Conservation (phyloP, 2,888 invertebrate species). For the Autographa gamma region DNA sequence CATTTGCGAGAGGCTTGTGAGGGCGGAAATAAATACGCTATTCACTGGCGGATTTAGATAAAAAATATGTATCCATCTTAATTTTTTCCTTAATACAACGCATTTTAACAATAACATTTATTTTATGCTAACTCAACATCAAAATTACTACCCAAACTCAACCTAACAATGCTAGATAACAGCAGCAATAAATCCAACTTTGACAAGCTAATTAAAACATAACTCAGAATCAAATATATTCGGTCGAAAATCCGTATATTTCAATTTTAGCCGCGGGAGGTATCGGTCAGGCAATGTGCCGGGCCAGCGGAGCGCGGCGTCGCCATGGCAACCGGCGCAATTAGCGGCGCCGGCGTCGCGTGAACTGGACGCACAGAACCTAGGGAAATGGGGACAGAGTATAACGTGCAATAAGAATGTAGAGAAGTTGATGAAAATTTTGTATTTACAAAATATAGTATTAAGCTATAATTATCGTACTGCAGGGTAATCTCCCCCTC, state of each 20-base stretch:
- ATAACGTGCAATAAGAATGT: neutral
- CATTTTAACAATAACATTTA: neutral
- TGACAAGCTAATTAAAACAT: conserved; percentile 13
- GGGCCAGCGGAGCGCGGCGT: conserved; percentile 51
- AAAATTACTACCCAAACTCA: neutral
- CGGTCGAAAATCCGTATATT: conserved; percentile 3
- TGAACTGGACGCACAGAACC: conserved; percentile 44
- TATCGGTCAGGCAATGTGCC: conserved; percentile 35
- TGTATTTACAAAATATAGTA: too few relatives aligned
- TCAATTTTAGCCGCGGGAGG: conserved; percentile 10
- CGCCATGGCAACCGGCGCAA: conserved; percentile 60
- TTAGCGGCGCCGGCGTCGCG: conserved; percentile 67
- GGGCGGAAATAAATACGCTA: neutral
- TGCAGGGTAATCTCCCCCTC: too few relatives aligned
- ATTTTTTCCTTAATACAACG: neutral
- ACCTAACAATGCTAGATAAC: neutral
- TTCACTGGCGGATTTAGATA: conserved; percentile 20
- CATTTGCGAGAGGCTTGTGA: neutral
- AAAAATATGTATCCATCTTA: neutral
- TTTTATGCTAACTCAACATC: neutral
- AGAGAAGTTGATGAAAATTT: neutral
- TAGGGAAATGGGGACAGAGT: neutral
- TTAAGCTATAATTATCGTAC: too few relatives aligned
- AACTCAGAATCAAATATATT: conserved; percentile 3
- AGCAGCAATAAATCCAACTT: neutral